Evolutionary conservation across 2,888 invertebrate genomes (phyloP).

Genomic region (Pteria penguin): DNA sequence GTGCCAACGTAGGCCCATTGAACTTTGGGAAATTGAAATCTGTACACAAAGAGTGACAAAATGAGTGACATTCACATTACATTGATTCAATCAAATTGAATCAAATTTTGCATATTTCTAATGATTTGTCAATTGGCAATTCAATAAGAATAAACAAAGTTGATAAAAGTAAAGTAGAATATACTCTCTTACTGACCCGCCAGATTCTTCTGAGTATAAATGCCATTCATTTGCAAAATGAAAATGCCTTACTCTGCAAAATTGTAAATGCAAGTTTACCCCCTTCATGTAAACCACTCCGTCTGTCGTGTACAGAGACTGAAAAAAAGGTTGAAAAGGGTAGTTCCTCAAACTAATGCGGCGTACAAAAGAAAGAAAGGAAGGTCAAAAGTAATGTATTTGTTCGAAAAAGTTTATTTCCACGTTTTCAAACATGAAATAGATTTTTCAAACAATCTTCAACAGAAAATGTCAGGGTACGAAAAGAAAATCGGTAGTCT

Average conservation of each 20-base stretch:
- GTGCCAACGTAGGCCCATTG: neutral
- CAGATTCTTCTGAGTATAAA: neutral
- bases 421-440: neutral
- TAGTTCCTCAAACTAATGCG: too few relatives aligned
- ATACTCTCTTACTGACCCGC: neutral
- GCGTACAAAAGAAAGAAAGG: too few relatives aligned
- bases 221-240: neutral
- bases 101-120: neutral
- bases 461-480: neutral
- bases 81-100: neutral
- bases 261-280: neutral
- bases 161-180: neutral
- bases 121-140: neutral
- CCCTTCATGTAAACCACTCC: neutral
- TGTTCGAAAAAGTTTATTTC: neutral
- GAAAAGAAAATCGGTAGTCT: neutral
- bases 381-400: neutral
- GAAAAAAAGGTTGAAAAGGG: neutral
- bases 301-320: neutral
- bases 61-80: too few relatives aligned
- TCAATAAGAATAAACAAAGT: neutral
- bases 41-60: neutral
- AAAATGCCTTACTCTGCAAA: neutral
- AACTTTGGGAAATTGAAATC: constrained; percentile 6
- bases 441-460: neutral